Conservation (phyloP, 2,113 vertebrate species). For the Phylloscopus trochilus region DNA sequence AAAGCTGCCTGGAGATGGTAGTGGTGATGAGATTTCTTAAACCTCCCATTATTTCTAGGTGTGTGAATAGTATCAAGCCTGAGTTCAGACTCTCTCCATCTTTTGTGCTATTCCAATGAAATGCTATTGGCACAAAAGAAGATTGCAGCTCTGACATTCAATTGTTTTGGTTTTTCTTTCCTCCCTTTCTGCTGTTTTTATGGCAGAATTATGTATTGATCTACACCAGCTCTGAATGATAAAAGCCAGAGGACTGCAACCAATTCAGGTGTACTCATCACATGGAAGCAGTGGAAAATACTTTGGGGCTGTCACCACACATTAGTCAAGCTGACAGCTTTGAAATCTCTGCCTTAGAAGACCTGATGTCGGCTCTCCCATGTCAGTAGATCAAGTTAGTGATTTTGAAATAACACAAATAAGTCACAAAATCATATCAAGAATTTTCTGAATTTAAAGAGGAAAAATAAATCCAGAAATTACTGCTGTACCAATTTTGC, state of each 20-base stretch:
- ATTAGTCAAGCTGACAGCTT: background rate
- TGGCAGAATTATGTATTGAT: background rate
- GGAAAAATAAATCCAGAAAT: background rate
- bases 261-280: background rate
- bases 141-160: background rate
- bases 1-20: background rate
- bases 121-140: accelerated
- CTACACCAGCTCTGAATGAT: background rate
- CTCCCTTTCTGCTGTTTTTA: background rate
- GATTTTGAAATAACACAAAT: background rate
- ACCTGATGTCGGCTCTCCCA: background rate
- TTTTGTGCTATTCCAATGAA: background rate
- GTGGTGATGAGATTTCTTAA: background rate
- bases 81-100: background rate
- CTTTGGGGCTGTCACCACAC: background rate
- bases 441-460: background rate
- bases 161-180: background rate
- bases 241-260: background rate
- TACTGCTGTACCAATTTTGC: background rate
- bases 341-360: background rate
- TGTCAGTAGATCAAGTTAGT: background rate
- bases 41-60: background rate
- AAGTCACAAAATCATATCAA: background rate
- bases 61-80: background rate
- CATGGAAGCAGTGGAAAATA: background rate